These are phyloP conservation scores for Poliocrania exsul DNA, from an alignment of 2,797 vertebrate genomes.

Conservation along the genomic window DNA sequence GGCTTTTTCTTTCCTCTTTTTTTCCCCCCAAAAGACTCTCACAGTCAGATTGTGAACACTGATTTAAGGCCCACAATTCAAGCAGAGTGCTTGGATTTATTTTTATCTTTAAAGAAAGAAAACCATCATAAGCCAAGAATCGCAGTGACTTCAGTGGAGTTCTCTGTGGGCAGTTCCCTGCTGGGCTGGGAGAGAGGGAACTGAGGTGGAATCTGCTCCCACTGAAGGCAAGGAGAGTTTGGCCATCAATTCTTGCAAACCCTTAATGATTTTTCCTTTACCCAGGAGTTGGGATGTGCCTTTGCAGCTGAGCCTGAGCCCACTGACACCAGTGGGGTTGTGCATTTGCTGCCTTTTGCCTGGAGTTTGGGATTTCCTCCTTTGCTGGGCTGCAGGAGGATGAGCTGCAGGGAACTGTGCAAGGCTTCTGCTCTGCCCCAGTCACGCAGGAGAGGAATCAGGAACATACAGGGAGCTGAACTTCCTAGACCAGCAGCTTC, in stretches of 20 bases:
- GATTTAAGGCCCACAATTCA: background rate
- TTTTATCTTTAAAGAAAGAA: background rate
- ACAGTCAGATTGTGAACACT: background rate
- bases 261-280: background rate
- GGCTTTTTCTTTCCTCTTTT: background rate
- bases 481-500: background rate
- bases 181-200: background rate
- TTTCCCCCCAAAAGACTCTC: background rate
- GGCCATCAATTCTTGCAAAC: background rate
- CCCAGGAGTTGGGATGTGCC: background rate
- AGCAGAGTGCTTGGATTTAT: background rate
- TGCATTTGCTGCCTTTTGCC: background rate
- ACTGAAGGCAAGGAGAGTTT: rapidly evolving
- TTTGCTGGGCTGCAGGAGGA: background rate
- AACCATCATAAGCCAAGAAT: background rate
- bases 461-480: background rate
- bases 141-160: background rate
- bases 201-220: background rate
- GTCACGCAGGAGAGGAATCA: rapidly evolving
- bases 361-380: background rate
- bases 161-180: background rate
- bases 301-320: background rate
- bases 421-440: background rate
- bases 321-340: background rate
- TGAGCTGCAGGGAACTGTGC: background rate